Evolutionary conservation across 2,113 vertebrate genomes (phyloP).

Genomic region (Triplophysa rosa): DNA sequence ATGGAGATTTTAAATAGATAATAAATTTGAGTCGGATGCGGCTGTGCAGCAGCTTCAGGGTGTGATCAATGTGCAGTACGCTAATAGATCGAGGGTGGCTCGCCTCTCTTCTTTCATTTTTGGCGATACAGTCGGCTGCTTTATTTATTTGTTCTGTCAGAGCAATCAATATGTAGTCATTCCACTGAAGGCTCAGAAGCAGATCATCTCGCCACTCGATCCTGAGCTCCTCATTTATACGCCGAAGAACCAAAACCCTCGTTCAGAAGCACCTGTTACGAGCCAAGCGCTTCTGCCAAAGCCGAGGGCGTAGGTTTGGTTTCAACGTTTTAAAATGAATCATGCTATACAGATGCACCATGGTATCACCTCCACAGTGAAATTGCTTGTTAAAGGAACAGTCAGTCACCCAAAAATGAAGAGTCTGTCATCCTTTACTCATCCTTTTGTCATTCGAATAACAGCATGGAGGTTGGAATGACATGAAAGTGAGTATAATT

Average conservation of each 20-base stretch:
- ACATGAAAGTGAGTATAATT: too few relatives aligned
- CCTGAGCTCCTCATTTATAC: conserved; percentile 44
- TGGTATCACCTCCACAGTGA: too few relatives aligned
- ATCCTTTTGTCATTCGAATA: too few relatives aligned
- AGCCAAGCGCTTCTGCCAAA: conserved; percentile 1
- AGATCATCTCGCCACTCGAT: conserved; percentile 28
- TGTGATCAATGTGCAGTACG: conserved; percentile 65
- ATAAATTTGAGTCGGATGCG: conserved; percentile 53
- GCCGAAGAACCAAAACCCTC: conserved; percentile 14
- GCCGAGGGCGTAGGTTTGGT: background rate
- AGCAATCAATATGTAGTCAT: conserved; percentile 69
- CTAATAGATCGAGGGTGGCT: conserved; percentile 64
- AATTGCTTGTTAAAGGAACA: too few relatives aligned
- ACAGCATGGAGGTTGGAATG: too few relatives aligned
- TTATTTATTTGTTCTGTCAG: conserved; percentile 68
- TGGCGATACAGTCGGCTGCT: conserved; percentile 47
- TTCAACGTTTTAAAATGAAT: too few relatives aligned
- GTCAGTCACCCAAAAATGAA: too few relatives aligned
- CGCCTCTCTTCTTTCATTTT: conserved; percentile 36
- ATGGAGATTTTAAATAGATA: conserved; percentile 41
- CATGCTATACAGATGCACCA: too few relatives aligned
- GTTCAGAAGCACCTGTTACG: conserved; percentile 28
- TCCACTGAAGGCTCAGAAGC: conserved; percentile 58
- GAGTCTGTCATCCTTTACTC: too few relatives aligned
- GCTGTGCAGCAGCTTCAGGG: conserved; percentile 58